Evolutionary conservation across 2,797 vertebrate species (phyloP), one percentile per base, ranked within the genome.

Genomic region (Crenuchus spilurus): DNA sequence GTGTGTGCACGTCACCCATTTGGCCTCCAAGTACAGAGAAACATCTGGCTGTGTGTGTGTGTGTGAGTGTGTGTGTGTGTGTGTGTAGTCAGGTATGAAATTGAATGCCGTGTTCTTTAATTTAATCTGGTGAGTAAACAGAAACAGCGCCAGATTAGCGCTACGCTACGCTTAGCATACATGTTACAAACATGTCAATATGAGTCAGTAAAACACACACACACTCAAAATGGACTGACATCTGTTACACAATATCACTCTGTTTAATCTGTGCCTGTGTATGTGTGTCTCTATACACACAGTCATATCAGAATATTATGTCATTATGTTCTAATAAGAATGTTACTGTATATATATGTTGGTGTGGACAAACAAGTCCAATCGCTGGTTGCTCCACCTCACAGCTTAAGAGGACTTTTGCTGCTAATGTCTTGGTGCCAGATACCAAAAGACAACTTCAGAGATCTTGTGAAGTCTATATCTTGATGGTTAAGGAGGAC

Each of bases 31-130:
- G 20, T 42, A 26, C 14, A 49, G 7, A 54, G 37, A 48, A 72
- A 54, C 70, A 72, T 74, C 39, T 67, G 72, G 31, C 42, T 30
- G 52, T 54, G 51, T 54, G 13, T 28, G 49, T n/a, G 30, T 39
- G 42, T 58, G 37, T 70, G 39, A 26, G 57, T 72, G 42, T 35
- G 54, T 46, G 20, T 26, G 58, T 54, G 55, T 55, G 61, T 35
- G 33, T 78, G 78, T 81, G 85, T 84, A 91, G 84, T 83, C 83
- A 88, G 90, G 90, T 90, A 90, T 93, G 91, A 92, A 92, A 93
- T 93, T 90, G 88, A 84, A 88, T 79, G 79, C 84, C 77, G 84
- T 91, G 88, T 92, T 90, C 81, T 87, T 85, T 85, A 89, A 89
- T 91, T 90, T 89, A 90, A 91, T 90, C 89, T 86, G 72, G 18